Percentiles rank a stretch among this genome's conserved stretches.
These are phyloP conservation scores for Philotrypesis tridentata DNA, from an alignment of 1,140 invertebrate species.

Conservation along the genomic window DNA sequence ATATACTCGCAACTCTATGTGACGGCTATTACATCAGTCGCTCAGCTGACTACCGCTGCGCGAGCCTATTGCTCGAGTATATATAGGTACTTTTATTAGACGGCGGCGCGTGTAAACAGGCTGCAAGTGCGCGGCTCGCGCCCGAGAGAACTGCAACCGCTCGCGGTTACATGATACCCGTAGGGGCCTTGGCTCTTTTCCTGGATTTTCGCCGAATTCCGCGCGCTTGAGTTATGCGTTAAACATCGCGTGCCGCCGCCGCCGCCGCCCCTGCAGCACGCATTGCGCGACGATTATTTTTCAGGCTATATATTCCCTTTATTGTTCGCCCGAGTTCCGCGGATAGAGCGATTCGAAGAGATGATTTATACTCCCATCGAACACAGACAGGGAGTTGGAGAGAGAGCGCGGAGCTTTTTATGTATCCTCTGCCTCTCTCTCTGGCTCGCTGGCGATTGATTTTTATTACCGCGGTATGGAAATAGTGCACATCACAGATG, in stretches of 20 bases:
- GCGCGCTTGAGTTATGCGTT: not conserved
- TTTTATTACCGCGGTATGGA: not conserved
- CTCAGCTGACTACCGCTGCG: not conserved
- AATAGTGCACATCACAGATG: not conserved
- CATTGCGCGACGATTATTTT: not conserved
- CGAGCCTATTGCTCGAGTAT: too few species aligned
- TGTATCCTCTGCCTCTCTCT: too few species aligned
- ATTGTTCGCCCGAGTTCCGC: not conserved
- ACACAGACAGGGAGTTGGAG: too few species aligned
- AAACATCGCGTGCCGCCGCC: not conserved
- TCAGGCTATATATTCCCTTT: not conserved
- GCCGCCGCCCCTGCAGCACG: too few species aligned
- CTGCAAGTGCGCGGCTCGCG: constrained; percentile 23
- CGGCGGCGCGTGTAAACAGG: not conserved
- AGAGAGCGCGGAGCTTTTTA: too few species aligned
- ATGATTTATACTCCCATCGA: not conserved
- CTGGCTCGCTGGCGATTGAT: too few species aligned
- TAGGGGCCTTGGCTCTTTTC: constrained; percentile 30
- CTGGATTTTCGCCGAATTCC: constrained; percentile 13
- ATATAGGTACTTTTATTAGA: constrained; percentile 10
- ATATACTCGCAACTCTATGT: too few species aligned
- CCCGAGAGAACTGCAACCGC: too few species aligned
- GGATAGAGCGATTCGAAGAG: not conserved
- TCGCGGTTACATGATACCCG: constrained; percentile 1
- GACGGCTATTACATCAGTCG: not conserved